phyloP scores from a whole-genome alignment of 1,140 invertebrate genomes.

The Drosophila parvula region DNA sequence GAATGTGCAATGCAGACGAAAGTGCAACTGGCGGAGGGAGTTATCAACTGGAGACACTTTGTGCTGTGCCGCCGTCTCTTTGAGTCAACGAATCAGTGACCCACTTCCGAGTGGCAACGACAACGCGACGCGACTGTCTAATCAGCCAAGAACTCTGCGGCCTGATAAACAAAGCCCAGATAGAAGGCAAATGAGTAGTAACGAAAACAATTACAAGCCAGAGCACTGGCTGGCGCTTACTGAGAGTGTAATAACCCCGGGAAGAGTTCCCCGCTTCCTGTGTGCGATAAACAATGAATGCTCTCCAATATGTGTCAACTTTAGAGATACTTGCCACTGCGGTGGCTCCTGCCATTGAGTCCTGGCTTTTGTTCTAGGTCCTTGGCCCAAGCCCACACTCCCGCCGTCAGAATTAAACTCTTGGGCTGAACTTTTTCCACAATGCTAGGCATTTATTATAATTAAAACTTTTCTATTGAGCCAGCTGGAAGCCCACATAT shows the following conservation, averaged over 20 bases:
- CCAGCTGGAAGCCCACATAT: constrained; percentile 35
- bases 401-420: constrained; percentile 1
- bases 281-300: constrained; percentile 50
- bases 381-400: constrained; percentile 9
- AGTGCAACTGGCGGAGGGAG: constrained; percentile 27
- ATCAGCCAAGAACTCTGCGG: constrained; percentile 49
- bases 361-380: constrained; percentile 43
- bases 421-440: constrained; percentile 15
- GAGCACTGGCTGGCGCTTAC: constrained; percentile 18
- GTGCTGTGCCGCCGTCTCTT: constrained; percentile 48
- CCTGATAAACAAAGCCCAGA: constrained; percentile 41
- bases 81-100: constrained; percentile 59
- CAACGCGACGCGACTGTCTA: constrained; percentile 57
- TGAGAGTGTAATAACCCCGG: constrained; percentile 54
- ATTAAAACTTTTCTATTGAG: constrained; percentile 66
- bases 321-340: constrained; percentile 18
- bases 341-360: constrained; percentile 29
- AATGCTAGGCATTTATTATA: constrained; percentile 20
- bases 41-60: constrained; percentile 54
- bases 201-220: constrained; percentile 28
- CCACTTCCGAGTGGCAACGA: constrained; percentile 51
- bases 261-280: constrained; percentile 40
- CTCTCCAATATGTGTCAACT: constrained; percentile 57
- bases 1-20: constrained; percentile 40
- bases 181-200: constrained; percentile 29